Conservation (phyloP, 2,888 invertebrate genomes). For the Kryphioiulus occultus region DNA sequence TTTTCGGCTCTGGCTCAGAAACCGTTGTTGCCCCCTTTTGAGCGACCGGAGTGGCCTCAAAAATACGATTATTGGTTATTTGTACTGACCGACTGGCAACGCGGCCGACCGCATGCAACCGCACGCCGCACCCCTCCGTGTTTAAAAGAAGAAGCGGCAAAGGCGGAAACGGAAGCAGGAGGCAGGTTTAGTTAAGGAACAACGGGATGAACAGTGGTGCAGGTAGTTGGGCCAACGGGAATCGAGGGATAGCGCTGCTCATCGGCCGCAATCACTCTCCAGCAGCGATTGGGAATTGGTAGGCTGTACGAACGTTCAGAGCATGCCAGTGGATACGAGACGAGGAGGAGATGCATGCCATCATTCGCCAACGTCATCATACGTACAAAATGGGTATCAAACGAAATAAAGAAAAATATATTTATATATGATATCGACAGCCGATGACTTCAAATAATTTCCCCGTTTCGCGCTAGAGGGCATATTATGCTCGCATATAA, state of each 20-base stretch:
- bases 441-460: not conserved
- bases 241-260: slow-evolving; percentile 13
- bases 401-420: slow-evolving; percentile 9
- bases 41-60: not conserved
- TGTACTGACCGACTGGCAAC: slow-evolving; percentile 1
- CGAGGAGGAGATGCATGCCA: slow-evolving; percentile 39
- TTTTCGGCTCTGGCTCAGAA: no score
- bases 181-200: slow-evolving; percentile 42
- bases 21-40: not conserved
- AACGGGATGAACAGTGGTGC: slow-evolving; percentile 45
- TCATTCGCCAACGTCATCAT: slow-evolving; percentile 40
- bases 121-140: slow-evolving; percentile 8
- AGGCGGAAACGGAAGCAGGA: slow-evolving; percentile 35
- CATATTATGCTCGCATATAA: no score
- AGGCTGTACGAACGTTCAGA: slow-evolving; percentile 48
- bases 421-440: not conserved
- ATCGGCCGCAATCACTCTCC: slow-evolving; percentile 47
- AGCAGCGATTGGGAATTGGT: slow-evolving; percentile 51
- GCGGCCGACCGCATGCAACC: not conserved
- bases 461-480: not conserved
- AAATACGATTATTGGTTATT: not conserved
- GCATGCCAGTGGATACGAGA: slow-evolving; percentile 48
- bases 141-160: not conserved
- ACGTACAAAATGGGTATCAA: not conserved
- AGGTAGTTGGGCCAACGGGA: not conserved